These are phyloP conservation scores for Ellobium chinense DNA, from an alignment of 2,888 invertebrate species.

Conservation along the genomic window DNA sequence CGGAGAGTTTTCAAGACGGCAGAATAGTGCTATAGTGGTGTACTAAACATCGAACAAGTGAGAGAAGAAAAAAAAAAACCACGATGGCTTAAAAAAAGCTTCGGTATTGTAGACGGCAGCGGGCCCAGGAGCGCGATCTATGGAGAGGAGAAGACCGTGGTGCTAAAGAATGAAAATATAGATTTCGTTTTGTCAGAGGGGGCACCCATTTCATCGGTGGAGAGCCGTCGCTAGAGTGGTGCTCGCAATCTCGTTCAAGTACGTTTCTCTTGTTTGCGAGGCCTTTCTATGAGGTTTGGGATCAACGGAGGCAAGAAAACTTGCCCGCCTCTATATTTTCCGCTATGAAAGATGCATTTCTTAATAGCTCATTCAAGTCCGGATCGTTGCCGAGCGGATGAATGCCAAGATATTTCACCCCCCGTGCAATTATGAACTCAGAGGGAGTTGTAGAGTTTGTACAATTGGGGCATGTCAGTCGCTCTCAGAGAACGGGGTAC, in stretches of 20 bases:
- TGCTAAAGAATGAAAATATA: conserved; percentile 2
- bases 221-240: conserved; percentile 5
- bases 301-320: conserved; percentile 31
- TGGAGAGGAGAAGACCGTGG: neutral
- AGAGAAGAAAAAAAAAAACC: neutral
- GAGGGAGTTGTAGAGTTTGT: conserved; percentile 28
- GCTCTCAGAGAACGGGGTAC: neutral
- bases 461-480: conserved; percentile 19
- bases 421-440: conserved; percentile 19
- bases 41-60: neutral
- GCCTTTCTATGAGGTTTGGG: neutral
- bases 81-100: neutral
- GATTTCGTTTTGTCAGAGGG: neutral
- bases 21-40: no score
- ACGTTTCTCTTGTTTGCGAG: conserved; percentile 21
- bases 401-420: conserved; percentile 17
- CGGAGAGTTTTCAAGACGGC: no score
- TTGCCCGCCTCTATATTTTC: conserved; percentile 17
- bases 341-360: conserved; percentile 22
- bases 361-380: conserved; percentile 23
- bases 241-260: conserved; percentile 11
- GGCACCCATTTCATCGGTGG: conserved; percentile 22
- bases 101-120: neutral
- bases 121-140: neutral
- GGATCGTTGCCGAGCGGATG: neutral